Percentiles rank a stretch among this genome's conserved stretches.
These are phyloP conservation scores for Crioceris asparagi DNA, from an alignment of 2,888 invertebrate species.

Conservation along the genomic window DNA sequence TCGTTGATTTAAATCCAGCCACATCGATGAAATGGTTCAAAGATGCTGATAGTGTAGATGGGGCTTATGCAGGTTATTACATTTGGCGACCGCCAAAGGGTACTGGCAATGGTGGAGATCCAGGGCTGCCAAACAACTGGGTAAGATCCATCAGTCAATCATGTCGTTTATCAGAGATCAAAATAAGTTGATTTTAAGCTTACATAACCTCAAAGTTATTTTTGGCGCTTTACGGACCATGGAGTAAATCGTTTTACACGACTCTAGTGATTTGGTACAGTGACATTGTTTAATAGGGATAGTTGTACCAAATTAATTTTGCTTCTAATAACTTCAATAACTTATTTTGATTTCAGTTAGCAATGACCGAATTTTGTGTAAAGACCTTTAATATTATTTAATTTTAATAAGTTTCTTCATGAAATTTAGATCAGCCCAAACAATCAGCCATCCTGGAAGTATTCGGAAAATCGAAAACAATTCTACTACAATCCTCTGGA, in stretches of 20 bases:
- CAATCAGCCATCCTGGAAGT: slow-evolving; percentile 60
- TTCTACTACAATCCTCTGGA: slow-evolving; percentile 73
- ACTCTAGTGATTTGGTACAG: too few species aligned
- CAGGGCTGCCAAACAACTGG: slow-evolving; percentile 61
- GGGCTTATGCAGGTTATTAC: slow-evolving; percentile 57
- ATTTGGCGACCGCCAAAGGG: slow-evolving; percentile 54
- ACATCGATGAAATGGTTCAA: slow-evolving; percentile 64
- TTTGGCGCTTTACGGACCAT: too few species aligned
- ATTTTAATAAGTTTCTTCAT: too few species aligned
- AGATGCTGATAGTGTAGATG: slow-evolving; percentile 47
- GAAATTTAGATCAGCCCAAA: slow-evolving; percentile 18
- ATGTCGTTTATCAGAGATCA: background rate
- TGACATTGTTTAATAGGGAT: too few species aligned
- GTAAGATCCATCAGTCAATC: slow-evolving; percentile 34
- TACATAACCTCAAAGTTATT: too few species aligned
- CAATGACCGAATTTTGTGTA: too few species aligned
- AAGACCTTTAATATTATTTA: too few species aligned
- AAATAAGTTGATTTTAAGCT: background rate
- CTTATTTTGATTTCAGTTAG: too few species aligned
- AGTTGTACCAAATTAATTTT: too few species aligned
- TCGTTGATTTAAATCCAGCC: slow-evolving; percentile 68
- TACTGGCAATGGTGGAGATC: slow-evolving; percentile 31
- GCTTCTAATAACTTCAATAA: too few species aligned
- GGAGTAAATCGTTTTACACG: too few species aligned
- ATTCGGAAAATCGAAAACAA: slow-evolving; percentile 49